Conservation (phyloP, 2,888 invertebrate genomes). For the Atrina japonica region DNA sequence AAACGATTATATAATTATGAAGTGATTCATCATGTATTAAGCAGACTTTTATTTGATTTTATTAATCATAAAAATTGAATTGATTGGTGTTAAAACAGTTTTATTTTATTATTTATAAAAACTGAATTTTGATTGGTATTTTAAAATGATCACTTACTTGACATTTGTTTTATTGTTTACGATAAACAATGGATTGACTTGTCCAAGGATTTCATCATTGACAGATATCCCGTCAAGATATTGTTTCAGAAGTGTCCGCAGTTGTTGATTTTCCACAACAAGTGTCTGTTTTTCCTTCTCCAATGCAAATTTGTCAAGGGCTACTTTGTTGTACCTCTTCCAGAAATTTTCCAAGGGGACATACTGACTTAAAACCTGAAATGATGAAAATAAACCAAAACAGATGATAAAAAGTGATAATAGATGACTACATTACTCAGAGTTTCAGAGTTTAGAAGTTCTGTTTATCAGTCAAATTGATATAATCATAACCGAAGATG, state of each 20-base stretch:
- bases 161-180: slow-evolving; percentile 80
- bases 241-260: slow-evolving; percentile 80
- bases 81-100: too few relatives aligned
- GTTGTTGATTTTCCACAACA: slow-evolving; percentile 84
- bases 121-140: too few relatives aligned
- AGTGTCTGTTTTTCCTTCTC: slow-evolving; percentile 80
- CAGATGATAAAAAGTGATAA: not conserved
- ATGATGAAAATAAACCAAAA: not conserved
- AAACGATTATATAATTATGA: too few relatives aligned
- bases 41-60: too few relatives aligned
- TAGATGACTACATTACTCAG: not conserved
- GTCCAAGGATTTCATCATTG: slow-evolving; percentile 80
- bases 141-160: slow-evolving; percentile 77
- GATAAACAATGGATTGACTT: slow-evolving; percentile 80
- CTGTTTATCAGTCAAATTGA: too few relatives aligned
- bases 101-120: too few relatives aligned
- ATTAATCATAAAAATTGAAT: too few relatives aligned
- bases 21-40: too few relatives aligned
- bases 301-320: slow-evolving; percentile 83
- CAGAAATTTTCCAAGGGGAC: slow-evolving; percentile 86
- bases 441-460: too few relatives aligned
- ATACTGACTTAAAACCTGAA: slow-evolving; percentile 79
- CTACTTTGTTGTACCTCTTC: slow-evolving; percentile 84
- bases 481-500: too few relatives aligned
- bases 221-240: slow-evolving; percentile 81